Evolutionary conservation across 2,888 invertebrate species (phyloP), one percentile per base, ranked within the genome.

Genomic region (Shargacucullia verbasci): DNA sequence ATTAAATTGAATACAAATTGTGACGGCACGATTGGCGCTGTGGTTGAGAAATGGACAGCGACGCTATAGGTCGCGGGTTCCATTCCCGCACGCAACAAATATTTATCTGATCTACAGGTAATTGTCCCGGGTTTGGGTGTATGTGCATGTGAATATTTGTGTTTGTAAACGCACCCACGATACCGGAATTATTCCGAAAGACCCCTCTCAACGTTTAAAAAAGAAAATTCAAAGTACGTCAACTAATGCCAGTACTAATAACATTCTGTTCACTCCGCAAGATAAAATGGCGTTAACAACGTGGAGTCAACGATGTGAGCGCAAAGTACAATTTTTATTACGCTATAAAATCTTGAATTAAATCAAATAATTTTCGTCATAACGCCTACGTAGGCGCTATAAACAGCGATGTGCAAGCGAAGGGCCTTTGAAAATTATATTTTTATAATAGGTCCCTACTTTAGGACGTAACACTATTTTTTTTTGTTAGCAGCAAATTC

Each of bases 291-390:
- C 13, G 53, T 63, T 53, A 70, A 49, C 50, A 37, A 39, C 20
- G 33, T 55, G 25, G 47, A 64, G 38, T 64, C 59, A 59, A 54
- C 63, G 50, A 74, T 46, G 49, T 59, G 59, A 66, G 62, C 67
- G 65, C 68, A 65, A 77, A 64, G 71, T 68, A 72, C 65, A 78
- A 64, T 73, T 79, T 80, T 79, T 81, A 80, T 78, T 73, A 70
- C 52, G 61, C 61, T 54, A 63, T 81, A 81, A 81, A 81, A 68
- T 63, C 68, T 64, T 55, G 71, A 80, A 81, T 79, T 80, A 79
- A 76, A 80, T 80, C 76, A 69, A 78, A 73, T 75, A 70, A 81
- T 76, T 79, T 78, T 73, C 59, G 46, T 65, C 65, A 47, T 72
- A 65, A 68, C 58, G 69, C 73, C 47, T 65, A 43, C 54, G 59